Percentiles rank a stretch among this genome's conserved stretches.
Evolutionary conservation across 2,888 invertebrate genomes (phyloP).

Genomic region (Helleia helle): DNA sequence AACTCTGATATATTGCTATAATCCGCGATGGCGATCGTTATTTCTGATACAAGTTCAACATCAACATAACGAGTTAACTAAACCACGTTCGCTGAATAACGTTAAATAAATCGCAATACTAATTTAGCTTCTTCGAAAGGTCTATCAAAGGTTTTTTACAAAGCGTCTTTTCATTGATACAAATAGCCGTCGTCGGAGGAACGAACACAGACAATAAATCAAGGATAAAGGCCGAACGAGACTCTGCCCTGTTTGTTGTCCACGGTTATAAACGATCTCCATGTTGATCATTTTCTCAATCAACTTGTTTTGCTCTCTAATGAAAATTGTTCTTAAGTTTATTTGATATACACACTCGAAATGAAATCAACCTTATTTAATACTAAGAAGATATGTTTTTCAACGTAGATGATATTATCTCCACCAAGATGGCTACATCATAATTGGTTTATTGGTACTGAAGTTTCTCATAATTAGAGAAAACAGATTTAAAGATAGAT

Average conservation of each 20-base stretch:
- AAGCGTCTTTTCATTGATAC: slow-evolving; percentile 48
- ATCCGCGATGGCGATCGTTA: no score
- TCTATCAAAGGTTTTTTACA: no score
- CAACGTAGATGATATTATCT: not conserved
- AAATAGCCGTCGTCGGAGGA: slow-evolving; percentile 48
- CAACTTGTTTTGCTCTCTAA: slow-evolving; percentile 22
- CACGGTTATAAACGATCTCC: slow-evolving; percentile 35
- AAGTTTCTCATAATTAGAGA: slow-evolving; percentile 7
- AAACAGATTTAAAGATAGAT: slow-evolving; percentile 7
- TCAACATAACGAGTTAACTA: no score
- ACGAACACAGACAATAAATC: slow-evolving; percentile 54
- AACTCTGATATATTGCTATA: not conserved
- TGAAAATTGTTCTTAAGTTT: slow-evolving; percentile 9
- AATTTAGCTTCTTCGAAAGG: no score
- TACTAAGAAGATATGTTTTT: not conserved
- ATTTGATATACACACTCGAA: not conserved
- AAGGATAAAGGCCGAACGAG: slow-evolving; percentile 35
- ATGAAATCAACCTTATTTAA: not conserved
- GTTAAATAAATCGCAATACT: no score
- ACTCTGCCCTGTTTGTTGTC: slow-evolving; percentile 33
- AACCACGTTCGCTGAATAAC: no score
- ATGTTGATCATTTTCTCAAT: slow-evolving; percentile 35
- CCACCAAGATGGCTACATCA: slow-evolving; percentile 4
- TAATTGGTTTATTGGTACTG: slow-evolving; percentile 9
- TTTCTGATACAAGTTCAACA: no score